Conservation (phyloP, 2,113 vertebrate species). For the Pimephales promelas region DNA sequence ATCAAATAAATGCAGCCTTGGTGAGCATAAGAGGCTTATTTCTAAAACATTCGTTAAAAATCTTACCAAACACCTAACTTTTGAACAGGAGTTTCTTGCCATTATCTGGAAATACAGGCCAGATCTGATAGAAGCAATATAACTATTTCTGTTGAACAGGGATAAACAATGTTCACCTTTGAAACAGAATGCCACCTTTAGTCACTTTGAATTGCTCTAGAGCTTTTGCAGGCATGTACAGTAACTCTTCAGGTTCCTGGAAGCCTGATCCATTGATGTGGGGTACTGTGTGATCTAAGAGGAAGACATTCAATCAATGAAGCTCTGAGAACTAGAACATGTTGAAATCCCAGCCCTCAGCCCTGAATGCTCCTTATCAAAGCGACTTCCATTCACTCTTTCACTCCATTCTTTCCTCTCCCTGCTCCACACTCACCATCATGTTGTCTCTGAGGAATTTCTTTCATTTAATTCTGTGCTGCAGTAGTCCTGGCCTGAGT, state of each 20-base stretch:
- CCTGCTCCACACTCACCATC: not conserved
- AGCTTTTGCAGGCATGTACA: not conserved
- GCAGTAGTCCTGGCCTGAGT: slow-evolving; percentile 14
- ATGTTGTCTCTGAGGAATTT: slow-evolving; percentile 13
- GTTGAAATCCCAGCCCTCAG: slow-evolving; percentile 16
- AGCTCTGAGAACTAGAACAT: slow-evolving; percentile 35
- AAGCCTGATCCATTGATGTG: not conserved
- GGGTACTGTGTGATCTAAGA: slow-evolving; percentile 12
- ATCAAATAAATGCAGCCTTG: not conserved
- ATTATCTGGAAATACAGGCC: not conserved
- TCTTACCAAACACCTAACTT: not conserved
- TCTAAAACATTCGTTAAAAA: not conserved
- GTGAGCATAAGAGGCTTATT: not conserved
- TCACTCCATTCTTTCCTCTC: slow-evolving; percentile 14
- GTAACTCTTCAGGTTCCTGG: slow-evolving; percentile 6
- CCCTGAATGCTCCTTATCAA: not conserved
- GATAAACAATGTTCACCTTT: not conserved
- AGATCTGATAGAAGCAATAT: not conserved
- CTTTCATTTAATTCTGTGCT: slow-evolving; percentile 37
- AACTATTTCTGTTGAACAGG: not conserved
- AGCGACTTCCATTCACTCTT: slow-evolving; percentile 22
- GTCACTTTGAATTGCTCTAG: not conserved
- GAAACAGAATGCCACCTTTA: not conserved
- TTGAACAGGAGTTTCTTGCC: not conserved
- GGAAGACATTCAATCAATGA: slow-evolving; percentile 29